phyloP scores from a whole-genome alignment of 2,797 vertebrate genomes.

The Falco novaeseelandiae region DNA sequence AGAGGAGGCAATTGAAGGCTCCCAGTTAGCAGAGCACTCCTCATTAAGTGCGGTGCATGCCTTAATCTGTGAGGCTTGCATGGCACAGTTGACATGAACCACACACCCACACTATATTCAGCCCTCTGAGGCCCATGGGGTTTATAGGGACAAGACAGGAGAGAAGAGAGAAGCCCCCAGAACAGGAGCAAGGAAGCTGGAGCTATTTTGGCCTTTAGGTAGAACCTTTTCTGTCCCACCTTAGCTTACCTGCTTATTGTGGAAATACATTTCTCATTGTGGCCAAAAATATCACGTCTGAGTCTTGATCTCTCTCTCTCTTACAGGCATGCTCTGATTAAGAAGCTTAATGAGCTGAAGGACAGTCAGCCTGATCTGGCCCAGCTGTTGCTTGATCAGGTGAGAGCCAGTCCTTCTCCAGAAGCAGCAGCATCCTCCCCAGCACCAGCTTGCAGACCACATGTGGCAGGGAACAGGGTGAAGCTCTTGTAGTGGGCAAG shows the following conservation, averaged over 20 bases:
- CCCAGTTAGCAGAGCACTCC: not conserved
- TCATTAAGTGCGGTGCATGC: not conserved
- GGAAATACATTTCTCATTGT: not conserved
- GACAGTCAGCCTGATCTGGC: constrained; percentile 87
- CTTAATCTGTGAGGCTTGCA: not conserved
- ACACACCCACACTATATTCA: not conserved
- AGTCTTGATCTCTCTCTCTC: not conserved
- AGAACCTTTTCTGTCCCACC: not conserved
- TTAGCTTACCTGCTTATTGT: not conserved
- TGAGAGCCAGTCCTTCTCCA: constrained; percentile 56
- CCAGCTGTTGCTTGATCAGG: constrained; percentile 91
- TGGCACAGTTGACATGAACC: rapidly evolving
- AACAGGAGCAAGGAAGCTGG: not conserved
- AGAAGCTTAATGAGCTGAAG: constrained; percentile 86
- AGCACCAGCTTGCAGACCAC: not conserved
- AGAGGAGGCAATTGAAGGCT: not conserved
- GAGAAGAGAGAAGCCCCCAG: not conserved
- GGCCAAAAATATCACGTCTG: not conserved
- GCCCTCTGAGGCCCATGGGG: not conserved
- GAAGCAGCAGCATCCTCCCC: not conserved
- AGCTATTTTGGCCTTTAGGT: not conserved
- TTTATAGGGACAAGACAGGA: not conserved
- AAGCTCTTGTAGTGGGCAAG: not conserved
- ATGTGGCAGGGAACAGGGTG: not conserved
- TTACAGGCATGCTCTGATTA: constrained; percentile 89